Conservation (phyloP, 64 coral and sea anemone genomes). For the Pachyseris speciosa region DNA sequence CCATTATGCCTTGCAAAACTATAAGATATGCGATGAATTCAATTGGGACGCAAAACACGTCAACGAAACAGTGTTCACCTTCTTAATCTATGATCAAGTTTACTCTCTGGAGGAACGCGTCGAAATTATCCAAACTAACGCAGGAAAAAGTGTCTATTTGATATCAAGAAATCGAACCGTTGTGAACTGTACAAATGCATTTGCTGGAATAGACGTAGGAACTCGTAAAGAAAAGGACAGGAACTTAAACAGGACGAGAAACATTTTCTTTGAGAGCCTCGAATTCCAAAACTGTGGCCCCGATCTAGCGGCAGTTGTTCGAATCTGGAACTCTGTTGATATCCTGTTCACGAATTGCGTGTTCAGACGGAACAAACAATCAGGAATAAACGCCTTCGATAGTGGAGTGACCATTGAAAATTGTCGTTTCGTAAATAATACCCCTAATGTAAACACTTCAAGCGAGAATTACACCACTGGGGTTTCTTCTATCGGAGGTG, state of each 20-base stretch:
- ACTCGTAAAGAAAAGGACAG: no score
- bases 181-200: neutral
- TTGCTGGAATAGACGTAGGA: conserved; percentile 41
- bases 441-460: conserved; percentile 47
- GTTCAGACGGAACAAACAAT: conserved; percentile 64
- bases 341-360: conserved; percentile 57
- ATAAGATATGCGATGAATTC: no score
- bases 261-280: conserved; percentile 52
- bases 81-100: conserved; percentile 11
- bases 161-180: neutral
- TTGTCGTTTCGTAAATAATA: conserved; percentile 72
- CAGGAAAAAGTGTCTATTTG: neutral
- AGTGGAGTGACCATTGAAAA: conserved; percentile 35
- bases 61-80: no score
- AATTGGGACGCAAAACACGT: no score
- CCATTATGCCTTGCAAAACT: no score
- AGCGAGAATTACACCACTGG: conserved; percentile 16
- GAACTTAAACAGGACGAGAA: conserved; percentile 7
- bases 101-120: neutral
- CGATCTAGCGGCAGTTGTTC: conserved; percentile 32
- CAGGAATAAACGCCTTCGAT: conserved; percentile 71
- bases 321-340: conserved; percentile 68
- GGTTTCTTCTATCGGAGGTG: conserved; percentile 44
- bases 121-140: conserved; percentile 5
- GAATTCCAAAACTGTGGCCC: conserved; percentile 72